Percentiles rank a stretch among this genome's conserved stretches.
These are phyloP conservation scores for Microplitis deprimator DNA, from an alignment of 2,888 invertebrate genomes.

Conservation along the genomic window DNA sequence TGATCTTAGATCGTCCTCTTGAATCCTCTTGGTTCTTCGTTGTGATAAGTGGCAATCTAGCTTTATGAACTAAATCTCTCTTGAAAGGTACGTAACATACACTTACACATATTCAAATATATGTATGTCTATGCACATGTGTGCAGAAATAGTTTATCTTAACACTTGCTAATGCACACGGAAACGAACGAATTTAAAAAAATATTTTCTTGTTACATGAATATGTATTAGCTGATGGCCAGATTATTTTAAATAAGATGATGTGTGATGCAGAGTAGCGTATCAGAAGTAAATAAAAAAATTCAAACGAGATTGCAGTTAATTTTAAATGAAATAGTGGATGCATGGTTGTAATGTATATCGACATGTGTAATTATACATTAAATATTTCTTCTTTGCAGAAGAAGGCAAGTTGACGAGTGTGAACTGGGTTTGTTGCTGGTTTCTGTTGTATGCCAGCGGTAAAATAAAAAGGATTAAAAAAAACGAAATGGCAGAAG, in stretches of 20 bases:
- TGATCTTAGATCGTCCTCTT: slow-evolving; percentile 28
- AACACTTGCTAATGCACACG: slow-evolving; percentile 22
- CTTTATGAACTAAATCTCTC: slow-evolving; percentile 34
- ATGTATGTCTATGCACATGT: neutral
- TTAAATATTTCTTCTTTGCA: no score
- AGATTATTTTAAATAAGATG: neutral
- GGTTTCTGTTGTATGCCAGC: no score
- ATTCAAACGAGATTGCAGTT: no score
- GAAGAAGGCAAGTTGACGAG: no score
- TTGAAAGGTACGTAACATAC: slow-evolving; percentile 18
- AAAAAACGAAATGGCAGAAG: slow-evolving; percentile 19
- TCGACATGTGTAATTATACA: no score
- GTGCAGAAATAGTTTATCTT: neutral
- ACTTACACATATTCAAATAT: neutral
- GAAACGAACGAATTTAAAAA: slow-evolving; percentile 16
- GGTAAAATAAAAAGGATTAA: neutral
- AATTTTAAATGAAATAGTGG: no score
- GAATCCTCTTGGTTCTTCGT: slow-evolving; percentile 5
- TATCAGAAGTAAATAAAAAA: neutral
- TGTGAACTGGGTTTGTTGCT: no score
- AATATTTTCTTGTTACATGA: slow-evolving; percentile 2
- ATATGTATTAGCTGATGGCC: neutral
- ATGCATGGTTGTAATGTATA: no score
- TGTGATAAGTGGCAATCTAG: slow-evolving; percentile 39
- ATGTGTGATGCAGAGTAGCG: neutral